Evolutionary conservation across 2,888 invertebrate species (phyloP), one percentile per base, ranked within the genome.

Genomic region (Eudasyphora cyanicolor): DNA sequence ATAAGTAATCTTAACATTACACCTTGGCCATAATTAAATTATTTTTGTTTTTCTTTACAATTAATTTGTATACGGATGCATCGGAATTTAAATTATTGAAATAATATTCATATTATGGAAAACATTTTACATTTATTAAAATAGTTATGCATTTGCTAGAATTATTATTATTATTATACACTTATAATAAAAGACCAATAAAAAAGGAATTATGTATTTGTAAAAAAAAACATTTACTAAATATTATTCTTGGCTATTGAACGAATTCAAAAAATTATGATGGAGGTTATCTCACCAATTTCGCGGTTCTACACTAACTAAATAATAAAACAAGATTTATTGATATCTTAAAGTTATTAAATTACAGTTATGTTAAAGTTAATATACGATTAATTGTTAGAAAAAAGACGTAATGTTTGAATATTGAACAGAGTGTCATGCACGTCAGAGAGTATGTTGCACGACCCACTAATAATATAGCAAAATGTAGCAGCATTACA

Each of bases 111-210:
- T 77, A 79, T 35, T 45, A 17, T 7, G 12, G 24, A 49, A 74
- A 69, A 29, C 49, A 32, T 21, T 70, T 62, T 71, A 64, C 38
- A 57, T 73, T 51, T 73, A 69, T 32, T 17, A 17, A 51, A 49
- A 57, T 77, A 81, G 71, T 71, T 75, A 76, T 82, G 84, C 71
- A 82, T 81, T 84, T 84, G 60, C 60, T 82, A 79, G 67, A 79
- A 64, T 69, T 81, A 77, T 17, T 32, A 62, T 17, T 32, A 62
- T 74, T 64, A 76, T 27, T 32, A 57, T 67, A 71, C 6, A 70
- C 45, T 60, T 57, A 78, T 60, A 76, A 62, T 51, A 54, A 67
- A 57, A 45, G 71, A 71, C 51, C 76, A 71, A 76, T 76, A 76
- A 81, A 76, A 24, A n/a, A 42, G 57, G 32, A 57, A 67, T 69